Evolutionary conservation across 2,113 vertebrate species (phyloP).

Genomic region (Myanophis thanlyinensis): DNA sequence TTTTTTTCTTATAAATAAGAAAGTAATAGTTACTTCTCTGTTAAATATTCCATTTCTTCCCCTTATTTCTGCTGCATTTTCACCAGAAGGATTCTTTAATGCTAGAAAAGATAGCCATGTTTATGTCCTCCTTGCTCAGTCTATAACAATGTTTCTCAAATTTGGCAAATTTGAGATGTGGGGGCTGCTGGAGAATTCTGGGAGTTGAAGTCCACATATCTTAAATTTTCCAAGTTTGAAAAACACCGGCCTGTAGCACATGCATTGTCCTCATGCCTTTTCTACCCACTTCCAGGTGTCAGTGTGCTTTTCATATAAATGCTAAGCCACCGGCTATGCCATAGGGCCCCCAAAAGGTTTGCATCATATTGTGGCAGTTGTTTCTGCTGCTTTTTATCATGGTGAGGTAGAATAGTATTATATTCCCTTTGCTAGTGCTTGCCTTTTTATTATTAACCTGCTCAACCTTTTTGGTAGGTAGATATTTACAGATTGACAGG

Average conservation of each 20-base stretch:
- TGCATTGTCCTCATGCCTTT: not conserved
- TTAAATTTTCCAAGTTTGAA: not conserved
- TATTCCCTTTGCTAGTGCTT: not conserved
- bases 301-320: not conserved
- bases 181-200: not conserved
- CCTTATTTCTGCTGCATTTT: not conserved
- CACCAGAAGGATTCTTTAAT: not conserved
- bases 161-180: not conserved
- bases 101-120: not conserved
- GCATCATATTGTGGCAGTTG: not conserved
- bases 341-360: not conserved
- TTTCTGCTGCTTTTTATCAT: not conserved
- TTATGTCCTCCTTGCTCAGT: not conserved
- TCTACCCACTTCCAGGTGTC: too few relatives aligned
- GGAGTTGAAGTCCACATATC: not conserved
- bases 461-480: not conserved
- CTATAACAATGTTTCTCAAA: not conserved
- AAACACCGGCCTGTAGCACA: not conserved
- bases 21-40: not conserved
- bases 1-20: not conserved
- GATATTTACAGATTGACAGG: not conserved
- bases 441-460: not conserved
- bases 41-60: not conserved
- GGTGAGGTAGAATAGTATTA: not conserved
- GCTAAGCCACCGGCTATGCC: not conserved